Percentiles rank a stretch among this genome's conserved stretches.
phyloP scores from a whole-genome alignment of 2,888 invertebrate species.

The Calliopum simillimum region DNA sequence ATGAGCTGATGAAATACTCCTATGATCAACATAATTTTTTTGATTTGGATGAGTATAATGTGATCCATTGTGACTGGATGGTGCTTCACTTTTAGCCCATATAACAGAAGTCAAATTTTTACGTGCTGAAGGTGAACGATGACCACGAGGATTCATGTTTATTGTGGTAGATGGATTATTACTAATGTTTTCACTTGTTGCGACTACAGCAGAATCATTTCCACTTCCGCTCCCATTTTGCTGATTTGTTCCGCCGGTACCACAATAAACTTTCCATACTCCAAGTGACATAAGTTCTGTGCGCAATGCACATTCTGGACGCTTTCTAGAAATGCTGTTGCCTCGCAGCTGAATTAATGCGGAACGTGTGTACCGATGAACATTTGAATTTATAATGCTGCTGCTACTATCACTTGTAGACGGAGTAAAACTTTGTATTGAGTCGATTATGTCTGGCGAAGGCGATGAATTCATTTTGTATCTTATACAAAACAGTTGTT shows the following conservation, averaged over 20 bases:
- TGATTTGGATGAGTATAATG: conserved; percentile 43
- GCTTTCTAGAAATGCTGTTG: conserved; percentile 76
- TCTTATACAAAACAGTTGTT: not conserved
- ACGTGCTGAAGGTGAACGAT: conserved; percentile 23
- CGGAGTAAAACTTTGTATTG: not conserved
- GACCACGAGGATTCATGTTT: conserved; percentile 4
- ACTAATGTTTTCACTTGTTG: not conserved
- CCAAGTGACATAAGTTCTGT: conserved; percentile 56
- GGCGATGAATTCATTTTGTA: not conserved
- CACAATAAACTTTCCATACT: conserved; percentile 65
- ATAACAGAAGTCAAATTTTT: not conserved
- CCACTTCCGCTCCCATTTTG: conserved; percentile 18
- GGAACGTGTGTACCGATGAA: conserved; percentile 73
- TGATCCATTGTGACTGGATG: conserved; percentile 3
- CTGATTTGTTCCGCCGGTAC: conserved; percentile 22
- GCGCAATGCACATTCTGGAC: conserved; percentile 78
- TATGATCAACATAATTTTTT: conserved; percentile 59
- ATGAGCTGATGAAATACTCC: conserved; percentile 64
- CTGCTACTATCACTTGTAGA: not conserved
- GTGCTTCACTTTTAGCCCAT: not conserved
- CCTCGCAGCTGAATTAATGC: conserved; percentile 79
- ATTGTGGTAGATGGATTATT: not conserved
- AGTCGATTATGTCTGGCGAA: not conserved
- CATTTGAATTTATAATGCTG: not conserved
- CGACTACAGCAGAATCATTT: not conserved